Conservation (phyloP, 2,888 invertebrate genomes). For the Fabriciana adippe region DNA sequence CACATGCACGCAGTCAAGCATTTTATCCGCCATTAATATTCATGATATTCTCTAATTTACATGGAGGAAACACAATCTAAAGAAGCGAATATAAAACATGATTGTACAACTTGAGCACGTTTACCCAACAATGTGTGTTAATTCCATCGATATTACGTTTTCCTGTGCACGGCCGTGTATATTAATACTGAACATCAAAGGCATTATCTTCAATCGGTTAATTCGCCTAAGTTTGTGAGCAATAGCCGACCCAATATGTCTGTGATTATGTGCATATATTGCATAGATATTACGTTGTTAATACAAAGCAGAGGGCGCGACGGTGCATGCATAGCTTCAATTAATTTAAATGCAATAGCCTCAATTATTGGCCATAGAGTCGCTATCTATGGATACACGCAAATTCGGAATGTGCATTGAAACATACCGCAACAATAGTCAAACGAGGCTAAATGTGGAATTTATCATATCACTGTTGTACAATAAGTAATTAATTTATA, state of each 20-base stretch:
- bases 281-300: conserved; percentile 47
- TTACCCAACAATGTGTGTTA: conserved; percentile 23
- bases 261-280: conserved; percentile 55
- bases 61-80: conserved; percentile 27
- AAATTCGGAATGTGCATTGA: conserved; percentile 33
- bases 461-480: conserved; percentile 25
- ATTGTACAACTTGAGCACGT: conserved; percentile 20
- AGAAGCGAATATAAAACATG: conserved; percentile 28
- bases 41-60: conserved; percentile 29
- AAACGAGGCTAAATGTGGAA: conserved; percentile 32
- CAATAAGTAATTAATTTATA: conserved; percentile 15
- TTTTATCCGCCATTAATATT: conserved; percentile 33
- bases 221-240: conserved; percentile 70
- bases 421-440: conserved; percentile 36
- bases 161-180: conserved; percentile 20
- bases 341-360: conserved; percentile 78
- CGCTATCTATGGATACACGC: conserved; percentile 48
- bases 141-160: conserved; percentile 24
- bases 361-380: conserved; percentile 68
- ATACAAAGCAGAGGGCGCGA: conserved; percentile 52
- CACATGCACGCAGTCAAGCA: conserved; percentile 22
- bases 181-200: conserved; percentile 59
- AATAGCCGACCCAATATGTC: conserved; percentile 64
- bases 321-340: conserved; percentile 68
- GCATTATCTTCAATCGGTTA: conserved; percentile 61